These are phyloP conservation scores for Hydractinia symbiolongicarpus DNA, from an alignment of 30 jellyfish, hydroid and myxozoan species.

Conservation along the genomic window DNA sequence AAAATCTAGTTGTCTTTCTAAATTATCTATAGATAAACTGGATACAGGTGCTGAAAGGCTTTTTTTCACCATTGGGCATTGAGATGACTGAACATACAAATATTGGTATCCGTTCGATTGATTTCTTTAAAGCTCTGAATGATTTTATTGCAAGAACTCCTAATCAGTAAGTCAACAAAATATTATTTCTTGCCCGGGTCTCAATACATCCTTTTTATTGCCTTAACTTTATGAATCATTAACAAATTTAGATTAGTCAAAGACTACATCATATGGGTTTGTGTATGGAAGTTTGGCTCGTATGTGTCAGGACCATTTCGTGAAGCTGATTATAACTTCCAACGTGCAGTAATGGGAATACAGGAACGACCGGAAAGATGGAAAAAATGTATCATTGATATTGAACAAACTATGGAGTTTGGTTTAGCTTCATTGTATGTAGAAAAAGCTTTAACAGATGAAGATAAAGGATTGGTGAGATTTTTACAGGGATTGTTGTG, in stretches of 20 bases:
- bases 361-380: slow-evolving; percentile 58
- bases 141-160: slow-evolving; percentile 10
- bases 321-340: slow-evolving; percentile 41
- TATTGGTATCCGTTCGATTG: slow-evolving; percentile 31
- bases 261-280: slow-evolving; percentile 40
- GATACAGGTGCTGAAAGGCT: slow-evolving; percentile 14
- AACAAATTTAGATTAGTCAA: slow-evolving; percentile 15
- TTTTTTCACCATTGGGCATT: background rate
- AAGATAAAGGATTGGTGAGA: slow-evolving; percentile 15
- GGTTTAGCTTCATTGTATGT: slow-evolving; percentile 71
- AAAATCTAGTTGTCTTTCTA: background rate
- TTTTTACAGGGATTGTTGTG: background rate
- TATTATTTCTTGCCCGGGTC: background rate
- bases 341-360: slow-evolving; percentile 30
- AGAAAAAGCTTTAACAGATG: slow-evolving; percentile 50
- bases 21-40: slow-evolving; percentile 19
- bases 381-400: slow-evolving; percentile 59
- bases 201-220: too few species aligned
- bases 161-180: slow-evolving; percentile 8
- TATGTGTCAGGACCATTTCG: slow-evolving; percentile 37
- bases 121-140: slow-evolving; percentile 24
- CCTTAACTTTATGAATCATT: background rate
- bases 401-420: slow-evolving; percentile 71
- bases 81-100: slow-evolving; percentile 9
- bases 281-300: slow-evolving; percentile 42